Base-by-base conservation (phyloP, 2,797 vertebrate genomes). In the Oreortyx pictus region DNA sequence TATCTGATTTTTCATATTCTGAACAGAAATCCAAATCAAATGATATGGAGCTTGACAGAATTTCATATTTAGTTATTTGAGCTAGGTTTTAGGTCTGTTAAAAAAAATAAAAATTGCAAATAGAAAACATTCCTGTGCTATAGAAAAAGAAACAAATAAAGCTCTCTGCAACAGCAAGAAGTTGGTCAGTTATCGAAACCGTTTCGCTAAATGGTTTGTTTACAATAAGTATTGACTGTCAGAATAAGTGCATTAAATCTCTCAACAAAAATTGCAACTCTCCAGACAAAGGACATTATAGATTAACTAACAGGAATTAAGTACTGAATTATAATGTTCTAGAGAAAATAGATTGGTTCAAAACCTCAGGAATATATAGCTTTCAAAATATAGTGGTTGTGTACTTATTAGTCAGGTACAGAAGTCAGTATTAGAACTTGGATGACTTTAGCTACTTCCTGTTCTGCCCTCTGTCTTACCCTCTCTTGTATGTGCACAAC, bases 141-240 rank as follows among this genome's bases (percentile, higher is more conserved):
- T 2, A 19, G 11, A 7, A 4, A 43, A 22, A 4, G 24, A 11
- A 18, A 8, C 29, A 75, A 61, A 76, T 2, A 9, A 43, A 9
- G 25, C 1, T 1, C 56, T 54, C 20, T 31, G 25, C 59, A 77
- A 61, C 3, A 46, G 23, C 67, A 35, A 6, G 24, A 59, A 75
- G 11, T 27, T 68, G 2, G 2, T 76, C 65, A 2, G 1, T 13
- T 62, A 10, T 5, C 54, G 14, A 6, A 72, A 78, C 1, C 1
- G 2, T 37, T 81, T 50, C 29, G 57, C 7, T 50, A 44, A 67
- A 64, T 57, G 6, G 5, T 56, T 50, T 74, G 13, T 9, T 15
- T 47, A 61, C 64, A 14, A 50, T 5, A 24, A 12, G 33, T 33
- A 1, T 31, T 50, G 41, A 2, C 31, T 57, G 6, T n/a, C 41